Conservation (phyloP, 2,797 vertebrate species). For the Acanthurus lineatus region DNA sequence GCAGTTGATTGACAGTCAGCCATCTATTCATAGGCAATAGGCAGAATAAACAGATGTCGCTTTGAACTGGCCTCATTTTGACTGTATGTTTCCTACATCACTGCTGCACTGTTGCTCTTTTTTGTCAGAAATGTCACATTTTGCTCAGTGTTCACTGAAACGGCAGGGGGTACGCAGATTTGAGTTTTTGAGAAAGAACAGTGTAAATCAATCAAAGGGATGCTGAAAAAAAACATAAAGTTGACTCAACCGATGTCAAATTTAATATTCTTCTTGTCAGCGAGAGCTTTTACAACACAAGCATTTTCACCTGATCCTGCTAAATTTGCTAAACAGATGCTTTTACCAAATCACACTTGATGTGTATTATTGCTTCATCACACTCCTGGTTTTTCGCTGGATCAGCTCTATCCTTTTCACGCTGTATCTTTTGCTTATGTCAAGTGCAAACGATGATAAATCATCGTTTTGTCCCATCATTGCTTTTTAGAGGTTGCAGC, state of each 20-base stretch:
- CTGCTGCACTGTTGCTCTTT: neutral
- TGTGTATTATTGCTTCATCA: slow-evolving; percentile 51
- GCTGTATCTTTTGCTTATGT: slow-evolving; percentile 50
- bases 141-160: slow-evolving; percentile 1
- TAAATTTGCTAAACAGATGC: slow-evolving; percentile 39
- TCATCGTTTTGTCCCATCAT: slow-evolving; percentile 45
- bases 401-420: slow-evolving; percentile 44
- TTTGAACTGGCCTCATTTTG: slow-evolving; percentile 29
- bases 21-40: slow-evolving; percentile 35
- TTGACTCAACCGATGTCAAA: slow-evolving; percentile 20
- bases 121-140: slow-evolving; percentile 28
- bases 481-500: slow-evolving; percentile 50
- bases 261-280: slow-evolving; percentile 32
- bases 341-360: slow-evolving; percentile 22
- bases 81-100: slow-evolving; percentile 9
- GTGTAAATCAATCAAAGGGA: slow-evolving; percentile 37
- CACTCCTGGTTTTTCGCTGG: slow-evolving; percentile 31
- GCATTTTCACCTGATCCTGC: slow-evolving; percentile 32
- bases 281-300: slow-evolving; percentile 33
- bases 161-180: slow-evolving; percentile 24
- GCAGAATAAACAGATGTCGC: slow-evolving; percentile 42
- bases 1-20: slow-evolving; percentile 56
- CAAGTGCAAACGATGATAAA: slow-evolving; percentile 58
- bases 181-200: slow-evolving; percentile 24
- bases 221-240: neutral